These are phyloP conservation scores for Hemicentrotus pulcherrimus DNA, from an alignment of 35 echinoderm and acorn worm species.

Conservation along the genomic window DNA sequence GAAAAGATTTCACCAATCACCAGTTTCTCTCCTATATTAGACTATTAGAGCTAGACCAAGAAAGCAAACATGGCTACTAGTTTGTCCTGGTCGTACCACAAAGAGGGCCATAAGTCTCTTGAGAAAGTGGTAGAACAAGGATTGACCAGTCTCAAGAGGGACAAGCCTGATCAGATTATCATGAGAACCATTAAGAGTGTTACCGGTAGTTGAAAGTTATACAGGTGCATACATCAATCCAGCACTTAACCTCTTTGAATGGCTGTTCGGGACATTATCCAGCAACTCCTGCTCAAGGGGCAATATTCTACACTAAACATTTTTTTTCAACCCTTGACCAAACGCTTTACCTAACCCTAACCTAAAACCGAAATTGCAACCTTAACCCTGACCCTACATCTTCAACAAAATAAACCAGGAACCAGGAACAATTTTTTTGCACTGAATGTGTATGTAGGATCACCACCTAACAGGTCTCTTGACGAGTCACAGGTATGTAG, in stretches of 20 bases:
- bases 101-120: background rate
- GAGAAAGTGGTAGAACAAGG: background rate
- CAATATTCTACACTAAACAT: too few species aligned
- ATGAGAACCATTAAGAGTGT: background rate
- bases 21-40: background rate
- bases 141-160: background rate
- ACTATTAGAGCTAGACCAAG: background rate
- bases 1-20: conserved; percentile 32
- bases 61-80: conserved; percentile 5
- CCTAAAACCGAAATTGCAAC: too few species aligned
- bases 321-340: too few species aligned
- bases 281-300: too few species aligned
- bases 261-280: too few species aligned
- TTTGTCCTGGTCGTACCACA: background rate
- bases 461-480: too few species aligned
- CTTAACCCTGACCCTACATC: too few species aligned
- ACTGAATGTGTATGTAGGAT: too few species aligned
- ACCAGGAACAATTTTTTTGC: too few species aligned
- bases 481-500: too few species aligned
- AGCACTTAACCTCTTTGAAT: background rate
- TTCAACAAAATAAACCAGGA: too few species aligned
- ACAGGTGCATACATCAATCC: background rate
- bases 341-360: too few species aligned
- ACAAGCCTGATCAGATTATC: background rate
- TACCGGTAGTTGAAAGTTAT: background rate